phyloP scores from a whole-genome alignment of 1,140 invertebrate genomes.

The Acyrthosiphon pisum region DNA sequence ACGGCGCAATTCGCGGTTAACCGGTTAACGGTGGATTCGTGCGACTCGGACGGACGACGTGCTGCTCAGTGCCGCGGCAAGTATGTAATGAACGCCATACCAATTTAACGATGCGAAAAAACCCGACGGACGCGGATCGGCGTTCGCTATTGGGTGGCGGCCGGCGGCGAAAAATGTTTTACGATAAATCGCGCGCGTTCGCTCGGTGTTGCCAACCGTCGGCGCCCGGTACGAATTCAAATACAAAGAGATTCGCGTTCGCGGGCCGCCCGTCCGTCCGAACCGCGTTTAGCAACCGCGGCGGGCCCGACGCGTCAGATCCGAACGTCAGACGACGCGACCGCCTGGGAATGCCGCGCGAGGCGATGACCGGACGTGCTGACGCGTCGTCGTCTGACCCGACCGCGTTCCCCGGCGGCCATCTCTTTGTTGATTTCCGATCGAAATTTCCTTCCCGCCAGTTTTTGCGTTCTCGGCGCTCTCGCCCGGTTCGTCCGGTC shows the following conservation, averaged over 20 bases:
- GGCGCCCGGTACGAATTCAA: neutral
- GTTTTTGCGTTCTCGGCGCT: neutral
- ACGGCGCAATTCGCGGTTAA: neutral
- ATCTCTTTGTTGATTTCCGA: neutral
- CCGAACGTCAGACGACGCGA: neutral
- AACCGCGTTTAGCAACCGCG: too few species aligned
- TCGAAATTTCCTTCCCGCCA: too few species aligned
- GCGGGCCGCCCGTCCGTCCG: too few species aligned
- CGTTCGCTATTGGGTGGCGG: slow-evolving; percentile 30
- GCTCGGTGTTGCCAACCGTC: slow-evolving; percentile 16
- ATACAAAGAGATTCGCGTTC: slow-evolving; percentile 6
- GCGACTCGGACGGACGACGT: neutral
- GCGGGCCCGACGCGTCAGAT: neutral
- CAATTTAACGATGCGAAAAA: slow-evolving; percentile 44
- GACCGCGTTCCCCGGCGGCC: too few species aligned
- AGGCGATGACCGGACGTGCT: too few species aligned
- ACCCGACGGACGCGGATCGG: slow-evolving; percentile 18
- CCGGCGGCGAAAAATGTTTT: neutral
- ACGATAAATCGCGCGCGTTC: slow-evolving; percentile 10
- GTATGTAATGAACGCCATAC: neutral
- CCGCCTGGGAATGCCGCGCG: too few species aligned
- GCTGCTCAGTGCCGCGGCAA: neutral
- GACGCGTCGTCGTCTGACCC: too few species aligned
- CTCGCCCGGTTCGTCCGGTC: neutral
- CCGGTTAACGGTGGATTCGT: neutral